Base-by-base conservation (phyloP, 2,888 invertebrate species). In the Ecliptopera silaceata region DNA sequence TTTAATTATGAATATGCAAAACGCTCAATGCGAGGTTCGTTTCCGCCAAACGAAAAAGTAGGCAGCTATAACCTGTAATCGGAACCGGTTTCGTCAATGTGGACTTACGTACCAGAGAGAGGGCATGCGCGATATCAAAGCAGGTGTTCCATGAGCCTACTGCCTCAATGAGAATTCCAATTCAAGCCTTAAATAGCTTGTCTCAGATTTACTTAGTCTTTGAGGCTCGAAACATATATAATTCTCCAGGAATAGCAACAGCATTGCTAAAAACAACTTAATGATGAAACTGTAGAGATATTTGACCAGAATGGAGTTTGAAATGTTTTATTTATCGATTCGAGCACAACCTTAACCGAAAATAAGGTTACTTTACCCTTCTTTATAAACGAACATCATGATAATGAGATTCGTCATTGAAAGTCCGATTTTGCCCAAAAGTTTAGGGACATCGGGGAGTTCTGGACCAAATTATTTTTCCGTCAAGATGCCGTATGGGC, bases 1-100 rank as follows among this genome's bases (percentile, higher is more conserved):
- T 64, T 63, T 64, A 64, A 66, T 66, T 63, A 64, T 64, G 70
- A 77, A 77, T 80, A 84, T 85, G 82, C 82, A 82, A 74, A 77
- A 77, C 75, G 72, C 76, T 71, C 70, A 73, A 80, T 75, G 77
- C 75, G 77, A 84, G 80, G 81, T 86, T 83, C 80, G 86, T 89
- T 90, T 89, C 88, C 90, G 90, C 88, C 87, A 87, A 87, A 88
- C 83, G 83, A 80, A 86, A 85, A 86, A 84, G 86, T 86, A 82
- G 83, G 86, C 78, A 82, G 86, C 79, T 82, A 89, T 86, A 90
- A 90, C 91, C 90, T 80, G 91, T 88, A 90, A 88, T 87, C 83
- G 79, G 76, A 91, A 91, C 90, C 90, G 90, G 90, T 91, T 90
- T 84, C 68, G 77, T 82, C 84, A 83, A 87, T 83, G 88, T 86